These are phyloP conservation scores for Montipora sp. DNA, from an alignment of 64 coral and sea anemone genomes.

Conservation along the genomic window DNA sequence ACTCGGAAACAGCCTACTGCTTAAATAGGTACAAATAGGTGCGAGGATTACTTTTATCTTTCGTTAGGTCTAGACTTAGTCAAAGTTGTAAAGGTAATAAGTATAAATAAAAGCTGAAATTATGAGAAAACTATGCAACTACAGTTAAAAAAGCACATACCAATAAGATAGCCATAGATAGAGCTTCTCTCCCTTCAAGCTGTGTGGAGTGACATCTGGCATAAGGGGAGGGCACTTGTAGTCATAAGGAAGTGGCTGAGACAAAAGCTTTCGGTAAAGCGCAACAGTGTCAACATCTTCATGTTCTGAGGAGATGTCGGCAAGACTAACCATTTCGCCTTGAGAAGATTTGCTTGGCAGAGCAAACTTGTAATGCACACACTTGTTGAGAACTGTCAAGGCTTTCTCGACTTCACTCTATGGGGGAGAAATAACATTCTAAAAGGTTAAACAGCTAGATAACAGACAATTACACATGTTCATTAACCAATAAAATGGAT, in stretches of 20 bases:
- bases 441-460: background rate
- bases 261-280: slow-evolving; percentile 80
- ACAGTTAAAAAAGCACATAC: slow-evolving; percentile 24
- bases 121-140: too few species aligned
- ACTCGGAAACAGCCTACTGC: too few species aligned
- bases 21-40: too few species aligned
- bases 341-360: background rate
- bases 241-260: slow-evolving; percentile 81
- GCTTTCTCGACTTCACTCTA: slow-evolving; percentile 12
- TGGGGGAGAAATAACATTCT: background rate
- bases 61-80: too few species aligned
- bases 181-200: slow-evolving; percentile 45
- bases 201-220: slow-evolving; percentile 14
- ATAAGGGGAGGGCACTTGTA: slow-evolving; percentile 55
- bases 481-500: too few species aligned
- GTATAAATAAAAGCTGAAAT: too few species aligned
- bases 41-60: too few species aligned
- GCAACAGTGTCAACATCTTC: slow-evolving; percentile 59
- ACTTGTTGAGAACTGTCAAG: slow-evolving; percentile 3
- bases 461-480: too few species aligned
- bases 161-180: slow-evolving; percentile 96
- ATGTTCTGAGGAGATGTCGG: background rate
- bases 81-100: too few species aligned
- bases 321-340: slow-evolving; percentile 15
- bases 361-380: slow-evolving; percentile 70